These are phyloP conservation scores for Goniozus legneri DNA, from an alignment of 1,140 invertebrate species.

Conservation along the genomic window DNA sequence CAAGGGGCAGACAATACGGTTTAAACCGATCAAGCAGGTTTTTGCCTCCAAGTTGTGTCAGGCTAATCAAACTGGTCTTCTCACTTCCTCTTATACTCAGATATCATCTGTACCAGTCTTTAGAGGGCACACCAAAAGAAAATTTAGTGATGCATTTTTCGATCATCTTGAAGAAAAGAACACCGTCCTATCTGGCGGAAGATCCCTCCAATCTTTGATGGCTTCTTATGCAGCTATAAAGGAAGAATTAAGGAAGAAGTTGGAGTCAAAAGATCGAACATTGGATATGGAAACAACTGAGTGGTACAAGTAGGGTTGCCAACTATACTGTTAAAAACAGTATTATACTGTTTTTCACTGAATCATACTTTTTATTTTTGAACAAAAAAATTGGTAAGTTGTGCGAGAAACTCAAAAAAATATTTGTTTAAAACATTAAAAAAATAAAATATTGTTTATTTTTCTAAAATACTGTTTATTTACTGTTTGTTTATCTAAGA, in stretches of 20 bases:
- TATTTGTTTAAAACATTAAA: too few relatives aligned
- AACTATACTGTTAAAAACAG: too few relatives aligned
- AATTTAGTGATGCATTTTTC: constrained; percentile 1
- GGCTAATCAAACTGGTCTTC: background rate
- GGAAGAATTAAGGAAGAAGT: background rate
- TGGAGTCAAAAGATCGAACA: background rate
- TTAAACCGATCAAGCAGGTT: background rate
- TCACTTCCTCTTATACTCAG: background rate
- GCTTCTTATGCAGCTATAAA: background rate
- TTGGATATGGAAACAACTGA: background rate
- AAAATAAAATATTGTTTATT: too few relatives aligned
- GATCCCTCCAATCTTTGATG: background rate
- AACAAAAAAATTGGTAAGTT: too few relatives aligned
- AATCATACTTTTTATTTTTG: too few relatives aligned
- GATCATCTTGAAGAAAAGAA: background rate
- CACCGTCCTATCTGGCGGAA: background rate
- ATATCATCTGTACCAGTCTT: background rate
- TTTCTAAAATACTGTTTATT: too few relatives aligned
- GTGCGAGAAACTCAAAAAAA: too few relatives aligned
- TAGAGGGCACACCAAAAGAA: background rate
- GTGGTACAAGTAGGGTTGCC: too few relatives aligned
- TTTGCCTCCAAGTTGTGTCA: background rate
- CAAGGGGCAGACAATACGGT: too few relatives aligned
- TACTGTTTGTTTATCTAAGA: too few relatives aligned
- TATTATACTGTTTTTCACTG: too few relatives aligned